Percentiles rank a stretch among this genome's conserved stretches.
These are phyloP conservation scores for Drosophila nr. perissopoda DNA, from an alignment of 2,888 invertebrate genomes.

Conservation along the genomic window DNA sequence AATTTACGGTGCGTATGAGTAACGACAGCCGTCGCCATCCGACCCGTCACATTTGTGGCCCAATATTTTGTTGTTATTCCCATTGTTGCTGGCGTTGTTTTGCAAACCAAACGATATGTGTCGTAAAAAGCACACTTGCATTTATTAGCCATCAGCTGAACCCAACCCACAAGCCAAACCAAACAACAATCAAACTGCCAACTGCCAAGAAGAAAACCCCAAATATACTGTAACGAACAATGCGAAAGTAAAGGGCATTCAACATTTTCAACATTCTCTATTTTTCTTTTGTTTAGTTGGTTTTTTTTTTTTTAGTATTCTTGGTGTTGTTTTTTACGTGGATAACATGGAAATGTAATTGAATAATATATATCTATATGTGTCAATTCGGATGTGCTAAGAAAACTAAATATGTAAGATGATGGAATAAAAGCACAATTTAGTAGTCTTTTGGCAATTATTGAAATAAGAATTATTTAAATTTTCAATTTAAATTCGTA, in stretches of 20 bases:
- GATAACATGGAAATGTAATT: slow-evolving; percentile 34
- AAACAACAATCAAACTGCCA: slow-evolving; percentile 41
- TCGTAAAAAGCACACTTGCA: slow-evolving; percentile 79
- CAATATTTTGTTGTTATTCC: slow-evolving; percentile 62
- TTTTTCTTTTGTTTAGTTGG: slow-evolving; percentile 1
- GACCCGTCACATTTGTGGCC: slow-evolving; percentile 65
- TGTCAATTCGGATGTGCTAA: slow-evolving; percentile 3
- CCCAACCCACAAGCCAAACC: slow-evolving; percentile 19
- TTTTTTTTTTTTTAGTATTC: slow-evolving; percentile 2
- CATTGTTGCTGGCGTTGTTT: slow-evolving; percentile 42
- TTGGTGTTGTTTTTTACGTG: neutral
- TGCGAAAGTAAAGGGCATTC: slow-evolving; percentile 34
- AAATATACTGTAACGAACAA: slow-evolving; percentile 18
- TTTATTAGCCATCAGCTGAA: slow-evolving; percentile 70
- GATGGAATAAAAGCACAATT: neutral
- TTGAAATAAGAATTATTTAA: neutral
- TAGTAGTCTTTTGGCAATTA: neutral
- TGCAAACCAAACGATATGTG: slow-evolving; percentile 61
- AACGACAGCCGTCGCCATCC: slow-evolving; percentile 63
- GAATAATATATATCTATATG: slow-evolving; percentile 45
- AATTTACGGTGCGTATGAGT: slow-evolving; percentile 81
- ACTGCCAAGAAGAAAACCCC: slow-evolving; percentile 25
- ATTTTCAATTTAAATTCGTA: neutral
- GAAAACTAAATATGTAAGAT: slow-evolving; percentile 1
- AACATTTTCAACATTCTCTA: slow-evolving; percentile 31